Evolutionary conservation across 2,888 invertebrate species (phyloP), one percentile per base, ranked within the genome.

Genomic region (Incurvaria masculella): DNA sequence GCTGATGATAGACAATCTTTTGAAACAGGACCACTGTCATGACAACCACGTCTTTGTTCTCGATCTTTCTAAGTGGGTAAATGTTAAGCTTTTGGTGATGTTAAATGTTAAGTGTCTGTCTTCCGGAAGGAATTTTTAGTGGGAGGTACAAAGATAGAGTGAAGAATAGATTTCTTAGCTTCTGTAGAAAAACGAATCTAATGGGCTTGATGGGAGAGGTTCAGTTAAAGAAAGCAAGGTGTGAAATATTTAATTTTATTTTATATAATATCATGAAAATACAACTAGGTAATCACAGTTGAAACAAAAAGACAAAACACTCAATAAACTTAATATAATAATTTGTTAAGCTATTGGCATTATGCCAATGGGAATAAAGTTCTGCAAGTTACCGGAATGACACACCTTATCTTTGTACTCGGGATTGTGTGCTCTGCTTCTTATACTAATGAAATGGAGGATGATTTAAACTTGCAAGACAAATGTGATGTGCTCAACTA

Each of bases 221-320:
- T n/a, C n/a, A n/a, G n/a, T n/a, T n/a, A 8, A 41, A 26, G 21
- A n/a, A 41, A 16, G 45, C 40, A 50, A 42, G 40, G 19, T 47
- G 70, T 65, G 57, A 68, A 64, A 68, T 71, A 69, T 79, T 76
- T 75, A 75, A 79, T 66, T 70, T 74, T 72, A 69, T 79, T 79
- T 78, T 75, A 76, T 79, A 69, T 76, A 73, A 73, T 75, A 65
- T 75, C 75, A 73, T 74, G 79, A 72, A 78, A 78, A 79, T 80
- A 80, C 75, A 80, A 78, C 79, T 80, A 80, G 79, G 76, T 75
- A 80, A 80, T 80, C 80, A 81, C 80, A 80, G 80, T 80, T 76
- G 70, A 80, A 80, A 79, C 75, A 72, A 78, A 80, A 79, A 43
- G 20, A 42, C 20, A 42, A 21, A 26, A 21, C 21, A 43, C n/a